Conservation (phyloP, 1,140 invertebrate genomes). For the Helicoverpa zea region DNA sequence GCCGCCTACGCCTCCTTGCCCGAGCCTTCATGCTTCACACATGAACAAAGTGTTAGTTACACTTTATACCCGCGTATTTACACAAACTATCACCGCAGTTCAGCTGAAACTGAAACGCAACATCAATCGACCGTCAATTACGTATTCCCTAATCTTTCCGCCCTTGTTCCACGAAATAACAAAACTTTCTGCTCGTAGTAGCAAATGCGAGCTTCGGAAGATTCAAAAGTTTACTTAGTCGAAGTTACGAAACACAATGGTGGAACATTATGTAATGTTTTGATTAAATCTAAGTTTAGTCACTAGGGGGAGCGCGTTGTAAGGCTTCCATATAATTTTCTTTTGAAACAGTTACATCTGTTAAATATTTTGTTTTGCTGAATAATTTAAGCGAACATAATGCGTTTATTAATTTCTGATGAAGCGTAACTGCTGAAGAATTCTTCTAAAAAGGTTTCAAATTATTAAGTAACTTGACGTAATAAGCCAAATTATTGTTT, state of each 20-base stretch:
- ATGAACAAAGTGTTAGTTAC: background rate
- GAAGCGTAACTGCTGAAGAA: background rate
- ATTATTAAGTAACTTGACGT: too few species aligned
- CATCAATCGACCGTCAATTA: background rate
- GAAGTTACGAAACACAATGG: constrained; percentile 20
- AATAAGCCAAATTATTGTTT: too few species aligned
- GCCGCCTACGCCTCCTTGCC: background rate
- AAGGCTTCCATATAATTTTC: constrained; percentile 15
- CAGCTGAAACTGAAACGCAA: background rate
- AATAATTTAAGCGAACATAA: background rate
- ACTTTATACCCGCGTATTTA: background rate
- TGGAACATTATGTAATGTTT: constrained; percentile 15
- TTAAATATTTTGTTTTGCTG: background rate
- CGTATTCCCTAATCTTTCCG: background rate
- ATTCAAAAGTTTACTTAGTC: constrained; percentile 17
- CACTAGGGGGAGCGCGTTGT: background rate
- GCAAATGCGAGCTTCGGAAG: background rate
- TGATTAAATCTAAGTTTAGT: constrained; percentile 18
- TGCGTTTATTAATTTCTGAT: background rate
- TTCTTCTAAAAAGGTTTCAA: too few species aligned
- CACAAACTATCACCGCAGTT: background rate
- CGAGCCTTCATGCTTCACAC: background rate
- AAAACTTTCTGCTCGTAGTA: background rate
- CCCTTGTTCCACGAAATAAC: background rate
- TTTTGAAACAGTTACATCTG: constrained; percentile 3